Conservation (phyloP, 2,113 vertebrate genomes). For the Chaenocephalus aceratus region DNA sequence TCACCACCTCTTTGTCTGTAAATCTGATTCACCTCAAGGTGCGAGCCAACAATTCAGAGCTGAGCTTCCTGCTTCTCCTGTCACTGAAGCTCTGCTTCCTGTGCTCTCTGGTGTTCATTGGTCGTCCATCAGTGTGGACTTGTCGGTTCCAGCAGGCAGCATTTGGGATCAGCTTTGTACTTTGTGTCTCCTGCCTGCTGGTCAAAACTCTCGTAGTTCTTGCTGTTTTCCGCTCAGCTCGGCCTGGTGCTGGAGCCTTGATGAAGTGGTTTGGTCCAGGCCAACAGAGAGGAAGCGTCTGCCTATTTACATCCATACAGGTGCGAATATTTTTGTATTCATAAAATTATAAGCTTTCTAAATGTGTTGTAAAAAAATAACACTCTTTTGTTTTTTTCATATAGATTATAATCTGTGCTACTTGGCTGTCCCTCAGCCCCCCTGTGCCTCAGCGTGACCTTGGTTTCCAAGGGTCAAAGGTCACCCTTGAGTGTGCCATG, state of each 20-base stretch:
- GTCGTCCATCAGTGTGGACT: slow-evolving; percentile 74
- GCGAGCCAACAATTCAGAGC: slow-evolving; percentile 83
- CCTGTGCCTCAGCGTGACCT: slow-evolving; percentile 69
- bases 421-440: slow-evolving; percentile 78
- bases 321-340: slow-evolving; percentile 12
- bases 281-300: slow-evolving; percentile 79
- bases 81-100: slow-evolving; percentile 83
- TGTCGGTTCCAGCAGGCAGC: slow-evolving; percentile 82
- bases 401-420: slow-evolving; percentile 77
- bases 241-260: slow-evolving; percentile 66
- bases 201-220: slow-evolving; percentile 84
- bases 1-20: not conserved
- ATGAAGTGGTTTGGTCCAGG: slow-evolving; percentile 79
- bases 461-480: slow-evolving; percentile 68
- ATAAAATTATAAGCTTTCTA: not conserved
- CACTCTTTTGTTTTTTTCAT: not conserved
- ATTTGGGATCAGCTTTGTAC: slow-evolving; percentile 83
- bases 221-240: slow-evolving; percentile 73
- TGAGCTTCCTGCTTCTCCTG: slow-evolving; percentile 82
- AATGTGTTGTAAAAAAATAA: not conserved
- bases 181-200: slow-evolving; percentile 81
- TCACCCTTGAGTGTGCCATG: slow-evolving; percentile 76
- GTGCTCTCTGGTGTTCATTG: slow-evolving; percentile 82
- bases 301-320: slow-evolving; percentile 67
- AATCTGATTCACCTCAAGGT: slow-evolving; percentile 45